Evolutionary conservation across 2,113 vertebrate species (phyloP), one percentile per base, ranked within the genome.

Genomic region (Cyanistes caeruleus): DNA sequence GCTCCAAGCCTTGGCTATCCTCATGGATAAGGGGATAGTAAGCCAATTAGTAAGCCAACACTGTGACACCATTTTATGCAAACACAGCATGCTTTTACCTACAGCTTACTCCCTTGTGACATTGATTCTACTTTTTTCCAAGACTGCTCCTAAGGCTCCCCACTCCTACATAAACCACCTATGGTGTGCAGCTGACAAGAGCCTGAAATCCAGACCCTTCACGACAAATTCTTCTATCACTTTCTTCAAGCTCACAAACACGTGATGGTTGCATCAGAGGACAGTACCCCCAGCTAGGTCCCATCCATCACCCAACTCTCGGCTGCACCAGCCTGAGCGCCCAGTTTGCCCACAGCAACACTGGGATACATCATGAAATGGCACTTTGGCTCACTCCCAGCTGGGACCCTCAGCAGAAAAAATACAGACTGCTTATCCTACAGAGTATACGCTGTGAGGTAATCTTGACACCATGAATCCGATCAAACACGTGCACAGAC

Each of bases 291-390:
- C 67, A 44, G 31, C 2, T 25, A 56, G 33, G 23, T 64, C 33
- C 52, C 2, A 1, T 30, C 43, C 28, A 58, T 33, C 10, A 10
- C 11, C n/a, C 79, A 31, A 55, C 49, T 48, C 78, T 43, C 0
- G 0, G 60, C 25, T 90, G 77, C 8, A 1, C 5, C 55, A 69
- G 62, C 43, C 28, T 2, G 2, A 44, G 49, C 2, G 6, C 43
- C 62, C 1, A 0, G 22, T 13, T 53, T 0, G 0, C 37, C 43
- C 46, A 28, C 43, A 74, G 35, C 22, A 46, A n/a, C 4, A 2
- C 7, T 1, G 4, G 33, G 41, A 25, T 5, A 41, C 2, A 2
- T 9, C 1, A 0, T 6, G 14, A 79, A 79, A 79, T 1, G 5
- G 58, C 41, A 49, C 51, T 65, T 59, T 2, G 28, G 16, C 55